These are phyloP conservation scores for Otolemur crassicaudatus DNA, from an alignment of 2,797 vertebrate genomes.

Conservation along the genomic window DNA sequence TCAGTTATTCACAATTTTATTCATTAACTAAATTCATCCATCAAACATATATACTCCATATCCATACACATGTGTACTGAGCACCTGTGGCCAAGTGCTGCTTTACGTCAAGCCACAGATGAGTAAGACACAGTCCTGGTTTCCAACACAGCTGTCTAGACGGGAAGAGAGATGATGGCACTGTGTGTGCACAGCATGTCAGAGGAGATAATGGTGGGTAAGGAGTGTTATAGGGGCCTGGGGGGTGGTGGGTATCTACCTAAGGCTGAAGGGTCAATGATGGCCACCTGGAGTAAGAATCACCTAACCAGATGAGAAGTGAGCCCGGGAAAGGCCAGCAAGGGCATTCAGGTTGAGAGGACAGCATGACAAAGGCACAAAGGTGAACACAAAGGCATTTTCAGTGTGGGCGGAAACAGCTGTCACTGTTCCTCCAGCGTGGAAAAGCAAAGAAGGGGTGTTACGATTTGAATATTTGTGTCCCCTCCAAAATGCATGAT, in stretches of 20 bases:
- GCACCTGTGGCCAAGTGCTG: neutral
- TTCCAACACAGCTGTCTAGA: neutral
- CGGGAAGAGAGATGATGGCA: neutral
- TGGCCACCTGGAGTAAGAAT: neutral
- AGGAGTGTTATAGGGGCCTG: fast-evolving
- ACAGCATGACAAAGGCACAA: neutral
- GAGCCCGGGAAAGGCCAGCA: neutral
- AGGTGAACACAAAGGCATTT: neutral
- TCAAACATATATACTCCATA: neutral
- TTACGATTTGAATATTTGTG: neutral
- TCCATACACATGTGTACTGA: neutral
- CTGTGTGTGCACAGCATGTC: no score
- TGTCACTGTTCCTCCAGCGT: neutral
- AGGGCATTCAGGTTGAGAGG: neutral
- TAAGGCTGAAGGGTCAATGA: neutral
- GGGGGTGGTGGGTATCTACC: neutral
- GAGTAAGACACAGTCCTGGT: neutral
- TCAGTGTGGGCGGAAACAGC: neutral
- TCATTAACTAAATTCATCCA: neutral
- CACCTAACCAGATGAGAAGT: neutral
- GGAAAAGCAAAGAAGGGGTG: neutral
- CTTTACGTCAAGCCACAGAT: neutral
- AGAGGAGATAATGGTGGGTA: neutral
- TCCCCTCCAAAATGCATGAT: neutral
- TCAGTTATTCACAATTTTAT: neutral